Evolutionary conservation across 1,140 invertebrate species (phyloP).

Genomic region (Neotoxoptera formosana): DNA sequence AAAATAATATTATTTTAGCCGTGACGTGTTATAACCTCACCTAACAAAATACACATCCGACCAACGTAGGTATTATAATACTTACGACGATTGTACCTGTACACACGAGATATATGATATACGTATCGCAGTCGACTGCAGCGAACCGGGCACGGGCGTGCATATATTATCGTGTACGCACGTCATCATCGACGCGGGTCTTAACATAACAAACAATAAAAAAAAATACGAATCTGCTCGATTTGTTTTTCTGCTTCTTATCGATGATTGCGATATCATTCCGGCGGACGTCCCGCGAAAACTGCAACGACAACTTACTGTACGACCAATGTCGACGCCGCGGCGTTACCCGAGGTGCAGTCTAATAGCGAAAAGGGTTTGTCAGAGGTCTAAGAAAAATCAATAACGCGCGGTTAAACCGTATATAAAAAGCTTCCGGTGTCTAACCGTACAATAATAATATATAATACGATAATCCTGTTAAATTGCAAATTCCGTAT

Average conservation of each 20-base stretch:
- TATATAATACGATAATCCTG: neutral
- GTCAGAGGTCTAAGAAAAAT: conserved; percentile 13
- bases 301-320: no score
- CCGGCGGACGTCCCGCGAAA: neutral
- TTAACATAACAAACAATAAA: no score
- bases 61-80: neutral
- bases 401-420: neutral
- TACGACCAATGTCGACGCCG: neutral
- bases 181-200: neutral
- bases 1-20: neutral
- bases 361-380: conserved; percentile 11
- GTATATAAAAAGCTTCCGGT: neutral
- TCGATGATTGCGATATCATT: neutral
- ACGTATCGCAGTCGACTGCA: neutral
- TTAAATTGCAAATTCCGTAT: conserved; percentile 12
- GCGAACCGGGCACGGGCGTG: neutral
- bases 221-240: neutral
- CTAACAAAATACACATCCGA: neutral
- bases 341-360: neutral
- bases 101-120: neutral
- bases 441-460: neutral
- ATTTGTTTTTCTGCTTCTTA: neutral
- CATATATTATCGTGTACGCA: neutral
- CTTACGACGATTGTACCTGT: neutral
- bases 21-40: neutral